Evolutionary conservation across 1,140 invertebrate species (phyloP), one percentile per base, ranked within the genome.

Genomic region (Meloidogyne hapla): DNA sequence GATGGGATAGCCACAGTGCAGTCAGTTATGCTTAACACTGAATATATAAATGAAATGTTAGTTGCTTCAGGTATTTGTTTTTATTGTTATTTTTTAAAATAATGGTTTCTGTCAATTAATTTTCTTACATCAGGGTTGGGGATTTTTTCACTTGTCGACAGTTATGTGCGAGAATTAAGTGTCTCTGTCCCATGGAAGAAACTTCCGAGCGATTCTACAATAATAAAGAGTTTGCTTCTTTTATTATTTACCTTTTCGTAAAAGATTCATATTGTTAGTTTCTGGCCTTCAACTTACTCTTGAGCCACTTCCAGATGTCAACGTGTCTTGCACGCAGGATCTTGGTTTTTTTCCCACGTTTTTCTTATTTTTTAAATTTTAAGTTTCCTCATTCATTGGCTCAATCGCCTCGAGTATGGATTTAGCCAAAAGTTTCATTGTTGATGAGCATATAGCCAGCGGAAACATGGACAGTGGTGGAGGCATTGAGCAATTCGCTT

Each of bases 331-430:
- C 69, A 69, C 82, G 5, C 81, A 83, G 40, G 79, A 82, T 4
- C 45, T 82, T 28, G 81, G 81, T 82, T 28, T 23, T 13, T 38
- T 2, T 15, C 2, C 5, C 10, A 1, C 8, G 18, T 42, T 26
- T 63, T 73, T 15, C 23, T 48, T 21, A 75, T 23, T 15, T 56
- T 76, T 18, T 42, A 28, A 78, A 23, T 25, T 12, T 66, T 75
- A 78, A 83, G 82, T 80, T 21, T 77, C 42, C 2, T 71, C 79
- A 13, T 61, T 80, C 15, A 61, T 83, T 61, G 75, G 74, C 38
- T 83, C 80, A 38, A 81, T 84, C 1, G 68, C 79, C 6, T 83
- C 81, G 12, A 77, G 66, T 45, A 84, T 77, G 69, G 81, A 82
- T 40, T 45, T 84, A 25, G 68, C 67, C 26, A 63, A 69, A 79